A percentile compares a stretch with the other conserved stretches of the same genome.
Conservation (phyloP, 2,113 vertebrate species). For the Menidia beryllina region DNA sequence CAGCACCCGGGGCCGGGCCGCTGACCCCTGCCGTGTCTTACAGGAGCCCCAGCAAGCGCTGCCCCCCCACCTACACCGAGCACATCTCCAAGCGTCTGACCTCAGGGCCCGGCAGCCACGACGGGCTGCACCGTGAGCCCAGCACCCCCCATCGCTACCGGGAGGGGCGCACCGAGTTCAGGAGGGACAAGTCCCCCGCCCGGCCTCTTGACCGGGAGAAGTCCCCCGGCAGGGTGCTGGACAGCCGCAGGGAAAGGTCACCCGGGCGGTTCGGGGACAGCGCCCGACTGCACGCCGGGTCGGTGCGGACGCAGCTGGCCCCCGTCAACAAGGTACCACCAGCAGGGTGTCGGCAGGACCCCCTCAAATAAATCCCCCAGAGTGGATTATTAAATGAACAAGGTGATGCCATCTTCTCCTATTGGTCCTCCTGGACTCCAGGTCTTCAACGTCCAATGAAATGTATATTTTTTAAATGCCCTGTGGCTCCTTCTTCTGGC, state of each 20-base stretch:
- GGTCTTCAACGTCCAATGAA: too few relatives aligned
- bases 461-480: too few relatives aligned
- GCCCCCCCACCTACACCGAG: conserved; percentile 97
- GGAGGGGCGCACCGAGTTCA: conserved; percentile 93
- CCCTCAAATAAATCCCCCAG: too few relatives aligned
- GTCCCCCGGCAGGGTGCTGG: conserved; percentile 91
- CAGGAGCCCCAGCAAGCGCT: conserved; percentile 96
- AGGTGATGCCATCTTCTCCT: too few relatives aligned
- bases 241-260: conserved; percentile 93
- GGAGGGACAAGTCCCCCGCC: conserved; percentile 96
- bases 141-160: conserved; percentile 97
- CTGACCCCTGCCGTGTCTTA: conserved; percentile 19
- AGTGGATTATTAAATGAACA: too few relatives aligned
- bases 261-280: conserved; percentile 94
- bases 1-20: not conserved
- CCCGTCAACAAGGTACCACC: conserved; percentile 93
- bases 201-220: conserved; percentile 95
- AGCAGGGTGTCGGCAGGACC: not conserved
- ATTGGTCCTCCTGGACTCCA: too few relatives aligned
- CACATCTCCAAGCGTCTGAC: conserved; percentile 96
- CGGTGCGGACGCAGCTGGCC: conserved; percentile 91
- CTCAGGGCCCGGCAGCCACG: conserved; percentile 89
- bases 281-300: conserved; percentile 88
- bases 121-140: conserved; percentile 92
- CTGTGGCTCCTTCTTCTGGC: too few relatives aligned